Percentiles rank a stretch among this genome's conserved stretches.
These are phyloP conservation scores for Ageneiosus marmoratus DNA, from an alignment of 2,113 vertebrate genomes.

Conservation along the genomic window DNA sequence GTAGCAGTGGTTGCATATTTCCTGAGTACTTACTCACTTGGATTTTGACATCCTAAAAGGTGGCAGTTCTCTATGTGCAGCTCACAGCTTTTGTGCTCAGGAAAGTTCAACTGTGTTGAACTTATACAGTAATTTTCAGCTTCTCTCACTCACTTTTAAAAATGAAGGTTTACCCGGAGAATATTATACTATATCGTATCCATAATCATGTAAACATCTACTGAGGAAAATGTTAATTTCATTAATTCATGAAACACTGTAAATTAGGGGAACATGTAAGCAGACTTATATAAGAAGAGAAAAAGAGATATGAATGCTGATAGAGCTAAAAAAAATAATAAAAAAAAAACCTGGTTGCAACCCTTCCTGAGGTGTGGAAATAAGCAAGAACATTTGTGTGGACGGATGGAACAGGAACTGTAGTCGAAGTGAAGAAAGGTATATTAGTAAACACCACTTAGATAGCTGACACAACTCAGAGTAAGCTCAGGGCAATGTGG, in stretches of 20 bases:
- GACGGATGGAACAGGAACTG: slow-evolving; percentile 1
- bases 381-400: neutral
- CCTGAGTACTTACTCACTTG: neutral
- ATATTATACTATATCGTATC: neutral
- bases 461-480: neutral
- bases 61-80: neutral
- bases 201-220: neutral
- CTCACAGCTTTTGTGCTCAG: neutral
- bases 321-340: neutral
- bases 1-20: neutral
- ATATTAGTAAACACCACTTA: slow-evolving; percentile 7
- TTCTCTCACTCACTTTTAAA: neutral
- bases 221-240: neutral
- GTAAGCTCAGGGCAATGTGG: neutral
- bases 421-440: slow-evolving; percentile 1
- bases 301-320: neutral
- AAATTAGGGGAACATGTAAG: neutral
- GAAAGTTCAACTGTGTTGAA: neutral
- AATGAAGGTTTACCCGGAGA: neutral
- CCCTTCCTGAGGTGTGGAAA: slow-evolving; percentile 32
- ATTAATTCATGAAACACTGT: neutral
- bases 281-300: neutral
- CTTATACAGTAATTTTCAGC: slow-evolving; percentile 4
- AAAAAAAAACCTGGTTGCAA: neutral
- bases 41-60: neutral